These are phyloP conservation scores for Poeciliopsis turneri DNA, from an alignment of 2,797 vertebrate species.

Conservation along the genomic window DNA sequence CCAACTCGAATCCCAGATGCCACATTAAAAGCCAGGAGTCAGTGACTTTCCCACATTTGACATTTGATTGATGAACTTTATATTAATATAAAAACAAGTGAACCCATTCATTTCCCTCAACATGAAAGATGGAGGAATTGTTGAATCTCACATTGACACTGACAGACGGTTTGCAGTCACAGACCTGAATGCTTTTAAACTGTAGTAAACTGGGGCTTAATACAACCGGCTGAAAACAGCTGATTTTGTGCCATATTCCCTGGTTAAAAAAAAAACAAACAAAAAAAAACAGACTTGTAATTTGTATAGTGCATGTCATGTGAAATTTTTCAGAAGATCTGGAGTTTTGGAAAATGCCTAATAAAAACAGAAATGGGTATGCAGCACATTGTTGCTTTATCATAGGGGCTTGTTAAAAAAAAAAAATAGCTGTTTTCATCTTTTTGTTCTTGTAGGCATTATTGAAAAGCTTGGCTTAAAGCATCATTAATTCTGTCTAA, in stretches of 20 bases:
- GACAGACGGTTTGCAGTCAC: not conserved
- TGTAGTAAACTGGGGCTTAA: not conserved
- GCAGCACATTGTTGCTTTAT: not conserved
- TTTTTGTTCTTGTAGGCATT: not conserved
- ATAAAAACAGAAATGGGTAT: not conserved
- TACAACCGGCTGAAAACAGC: not conserved
- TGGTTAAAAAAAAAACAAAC: too few relatives aligned
- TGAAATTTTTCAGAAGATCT: not conserved
- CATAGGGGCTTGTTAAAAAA: not conserved
- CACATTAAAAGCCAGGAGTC: constrained; percentile 4
- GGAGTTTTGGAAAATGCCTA: not conserved
- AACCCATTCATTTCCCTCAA: not conserved
- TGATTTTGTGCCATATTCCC: not conserved
- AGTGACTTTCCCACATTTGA: constrained; percentile 1
- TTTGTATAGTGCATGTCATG: not conserved
- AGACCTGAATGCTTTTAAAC: not conserved
- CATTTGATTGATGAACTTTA: not conserved
- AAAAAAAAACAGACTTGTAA: not conserved
- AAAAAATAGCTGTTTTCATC: not conserved
- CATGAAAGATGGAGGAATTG: not conserved
- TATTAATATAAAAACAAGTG: constrained; percentile 5
- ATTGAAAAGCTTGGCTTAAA: not conserved
- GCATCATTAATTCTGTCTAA: not conserved
- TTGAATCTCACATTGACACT: not conserved
- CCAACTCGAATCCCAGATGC: constrained; percentile 13